Conservation (phyloP, 2,113 vertebrate genomes). For the Cygnus atratus region DNA sequence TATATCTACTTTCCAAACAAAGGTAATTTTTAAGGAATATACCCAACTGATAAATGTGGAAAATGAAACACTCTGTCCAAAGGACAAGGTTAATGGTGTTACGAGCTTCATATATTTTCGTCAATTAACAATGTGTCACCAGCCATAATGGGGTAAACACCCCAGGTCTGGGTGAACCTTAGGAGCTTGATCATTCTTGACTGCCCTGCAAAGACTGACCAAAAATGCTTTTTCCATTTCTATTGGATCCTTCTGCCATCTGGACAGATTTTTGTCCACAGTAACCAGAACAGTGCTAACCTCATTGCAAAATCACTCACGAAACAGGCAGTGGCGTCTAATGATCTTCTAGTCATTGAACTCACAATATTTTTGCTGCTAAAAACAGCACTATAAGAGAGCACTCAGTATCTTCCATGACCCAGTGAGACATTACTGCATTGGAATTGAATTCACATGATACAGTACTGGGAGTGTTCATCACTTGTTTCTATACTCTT, state of each 20-base stretch:
- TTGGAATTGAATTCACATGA: not conserved
- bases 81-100: not conserved
- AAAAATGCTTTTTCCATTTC: not conserved
- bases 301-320: not conserved
- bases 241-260: not conserved
- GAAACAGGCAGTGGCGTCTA: not conserved
- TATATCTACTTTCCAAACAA: not conserved
- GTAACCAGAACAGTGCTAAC: not conserved
- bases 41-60: not conserved
- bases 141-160: not conserved
- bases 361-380: not conserved
- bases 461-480: not conserved
- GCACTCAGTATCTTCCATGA: accelerated
- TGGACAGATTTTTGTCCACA: not conserved
- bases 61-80: not conserved
- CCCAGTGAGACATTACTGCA: not conserved
- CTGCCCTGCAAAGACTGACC: not conserved
- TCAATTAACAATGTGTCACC: not conserved
- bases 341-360: not conserved
- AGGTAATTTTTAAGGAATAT: not conserved
- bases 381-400: not conserved
- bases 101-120: not conserved
- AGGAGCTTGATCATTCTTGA: not conserved
- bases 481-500: not conserved
- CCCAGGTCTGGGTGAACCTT: not conserved